Evolutionary conservation across 2,797 vertebrate species (phyloP).

Genomic region (Sardinella longiceps): DNA sequence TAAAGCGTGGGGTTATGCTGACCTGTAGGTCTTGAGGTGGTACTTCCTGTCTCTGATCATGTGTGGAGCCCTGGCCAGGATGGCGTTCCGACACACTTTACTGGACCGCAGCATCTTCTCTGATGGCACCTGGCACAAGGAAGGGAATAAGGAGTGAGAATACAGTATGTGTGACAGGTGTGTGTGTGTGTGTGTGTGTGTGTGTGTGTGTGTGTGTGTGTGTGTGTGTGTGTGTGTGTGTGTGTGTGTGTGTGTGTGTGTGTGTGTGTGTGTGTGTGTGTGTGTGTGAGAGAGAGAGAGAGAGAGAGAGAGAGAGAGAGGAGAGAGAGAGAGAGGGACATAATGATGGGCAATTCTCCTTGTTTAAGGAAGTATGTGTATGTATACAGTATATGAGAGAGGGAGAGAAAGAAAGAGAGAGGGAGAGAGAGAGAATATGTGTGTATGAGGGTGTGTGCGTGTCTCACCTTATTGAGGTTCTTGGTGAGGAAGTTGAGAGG

Average conservation of each 20-base stretch:
- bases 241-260: too few relatives aligned
- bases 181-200: too few relatives aligned
- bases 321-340: too few relatives aligned
- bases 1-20: neutral
- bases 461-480: constrained; percentile 86
- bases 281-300: neutral
- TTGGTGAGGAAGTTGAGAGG: constrained; percentile 81
- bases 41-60: constrained; percentile 99
- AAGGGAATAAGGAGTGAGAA: neutral
- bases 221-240: neutral
- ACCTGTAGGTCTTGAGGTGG: constrained; percentile 98
- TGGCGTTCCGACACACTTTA: constrained; percentile 90
- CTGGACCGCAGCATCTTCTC: constrained; percentile 95
- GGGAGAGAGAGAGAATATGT: neutral
- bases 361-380: neutral
- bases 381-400: too few relatives aligned
- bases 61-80: constrained; percentile 93
- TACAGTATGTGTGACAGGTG: too few relatives aligned
- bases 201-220: too few relatives aligned
- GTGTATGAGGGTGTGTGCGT: neutral
- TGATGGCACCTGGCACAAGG: constrained; percentile 83
- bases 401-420: neutral
- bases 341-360: too few relatives aligned
- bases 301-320: too few relatives aligned
- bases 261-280: too few relatives aligned